Percentiles rank a stretch among this genome's conserved stretches.
Evolutionary conservation across 2,888 invertebrate genomes (phyloP).

Genomic region (Mallateleia sp.): DNA sequence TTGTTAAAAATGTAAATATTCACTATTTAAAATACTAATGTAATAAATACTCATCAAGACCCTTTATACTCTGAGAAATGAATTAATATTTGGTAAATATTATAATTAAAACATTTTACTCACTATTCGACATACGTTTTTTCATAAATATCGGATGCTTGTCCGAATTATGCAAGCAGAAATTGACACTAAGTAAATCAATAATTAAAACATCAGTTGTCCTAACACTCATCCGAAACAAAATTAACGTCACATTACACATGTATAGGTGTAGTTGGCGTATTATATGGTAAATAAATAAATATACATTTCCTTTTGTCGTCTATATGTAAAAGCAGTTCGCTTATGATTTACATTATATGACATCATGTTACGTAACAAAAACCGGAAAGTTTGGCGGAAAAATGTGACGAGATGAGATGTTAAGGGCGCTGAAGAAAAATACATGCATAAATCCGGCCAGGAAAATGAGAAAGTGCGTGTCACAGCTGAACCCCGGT

Average conservation of each 20-base stretch:
- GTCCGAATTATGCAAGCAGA: not conserved
- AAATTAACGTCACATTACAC: not conserved
- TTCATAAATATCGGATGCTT: too few species aligned
- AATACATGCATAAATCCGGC: constrained; percentile 47
- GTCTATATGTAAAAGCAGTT: constrained; percentile 6
- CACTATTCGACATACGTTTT: too few species aligned
- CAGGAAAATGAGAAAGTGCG: constrained; percentile 66
- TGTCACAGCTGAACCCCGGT: constrained; percentile 37
- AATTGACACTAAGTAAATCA: not conserved
- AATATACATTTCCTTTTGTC: not conserved
- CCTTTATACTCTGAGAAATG: too few species aligned
- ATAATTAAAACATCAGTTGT: not conserved
- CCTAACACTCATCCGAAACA: not conserved
- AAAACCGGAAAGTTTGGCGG: constrained; percentile 23
- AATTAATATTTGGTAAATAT: too few species aligned
- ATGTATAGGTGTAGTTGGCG: not conserved
- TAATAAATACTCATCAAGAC: too few species aligned
- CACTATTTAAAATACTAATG: too few species aligned
- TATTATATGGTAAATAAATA: not conserved
- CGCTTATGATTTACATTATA: constrained; percentile 7
- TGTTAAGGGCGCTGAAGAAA: constrained; percentile 28
- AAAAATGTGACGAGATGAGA: constrained; percentile 48
- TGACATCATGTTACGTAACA: constrained; percentile 24
- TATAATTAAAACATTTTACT: too few species aligned
- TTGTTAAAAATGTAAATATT: too few species aligned